Conservation (phyloP, 2,797 vertebrate species). For the Danio tinwini region DNA sequence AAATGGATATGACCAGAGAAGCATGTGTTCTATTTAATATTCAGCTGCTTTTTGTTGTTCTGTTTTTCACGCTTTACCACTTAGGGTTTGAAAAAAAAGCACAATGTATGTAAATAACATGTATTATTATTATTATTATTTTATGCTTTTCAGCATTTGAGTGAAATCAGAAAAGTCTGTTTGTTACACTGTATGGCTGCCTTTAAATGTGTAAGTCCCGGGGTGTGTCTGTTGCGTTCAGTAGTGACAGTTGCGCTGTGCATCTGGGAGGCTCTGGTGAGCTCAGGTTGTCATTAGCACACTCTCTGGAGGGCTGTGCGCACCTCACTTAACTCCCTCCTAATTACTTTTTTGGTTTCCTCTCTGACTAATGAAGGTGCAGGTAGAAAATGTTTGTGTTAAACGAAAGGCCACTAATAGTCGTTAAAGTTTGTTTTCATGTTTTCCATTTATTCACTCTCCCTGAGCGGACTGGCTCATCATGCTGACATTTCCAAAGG, state of each 20-base stretch:
- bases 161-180: no score
- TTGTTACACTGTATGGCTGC: background rate
- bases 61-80: no score
- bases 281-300: conserved; percentile 56
- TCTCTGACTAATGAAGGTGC: conserved; percentile 65
- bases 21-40: no score
- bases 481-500: conserved; percentile 47
- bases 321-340: conserved; percentile 53
- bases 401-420: conserved; percentile 55
- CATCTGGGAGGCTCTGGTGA: conserved; percentile 51
- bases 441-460: conserved; percentile 55
- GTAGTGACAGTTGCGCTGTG: conserved; percentile 50
- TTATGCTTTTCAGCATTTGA: no score
- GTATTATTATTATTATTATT: no score
- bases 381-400: conserved; percentile 54
- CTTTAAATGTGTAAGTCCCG: background rate
- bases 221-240: conserved; percentile 45
- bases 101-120: no score
- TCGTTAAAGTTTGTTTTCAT: conserved; percentile 67
- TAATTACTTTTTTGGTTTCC: conserved; percentile 54
- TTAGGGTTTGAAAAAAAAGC: no score
- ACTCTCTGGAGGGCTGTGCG: conserved; percentile 48
- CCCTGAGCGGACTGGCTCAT: conserved; percentile 38
- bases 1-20: no score
- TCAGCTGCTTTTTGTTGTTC: no score